A percentile compares a stretch with the other conserved stretches of the same genome.
These are phyloP conservation scores for Sepiola atlantica DNA, from an alignment of 2,888 invertebrate species.

Conservation along the genomic window DNA sequence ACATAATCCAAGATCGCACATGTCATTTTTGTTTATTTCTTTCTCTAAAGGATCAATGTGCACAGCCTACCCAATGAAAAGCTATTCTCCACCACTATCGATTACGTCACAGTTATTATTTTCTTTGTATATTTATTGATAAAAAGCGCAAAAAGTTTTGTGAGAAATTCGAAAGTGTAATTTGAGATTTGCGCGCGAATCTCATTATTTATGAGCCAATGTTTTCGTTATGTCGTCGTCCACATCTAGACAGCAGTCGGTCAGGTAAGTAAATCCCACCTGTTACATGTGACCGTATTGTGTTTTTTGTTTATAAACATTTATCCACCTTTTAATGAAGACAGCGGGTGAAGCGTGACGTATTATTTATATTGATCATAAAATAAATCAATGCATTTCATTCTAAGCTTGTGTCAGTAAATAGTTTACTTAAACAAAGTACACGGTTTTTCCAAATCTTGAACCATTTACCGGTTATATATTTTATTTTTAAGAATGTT, in stretches of 20 bases:
- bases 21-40: too few species aligned
- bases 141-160: background rate
- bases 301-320: background rate
- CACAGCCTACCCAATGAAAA: too few species aligned
- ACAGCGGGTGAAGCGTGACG: background rate
- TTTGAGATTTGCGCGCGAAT: background rate
- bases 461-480: too few species aligned
- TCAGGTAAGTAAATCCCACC: too few species aligned
- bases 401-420: background rate
- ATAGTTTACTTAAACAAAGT: background rate
- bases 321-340: background rate
- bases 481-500: too few species aligned
- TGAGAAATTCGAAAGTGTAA: background rate
- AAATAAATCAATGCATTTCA: background rate
- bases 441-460: too few species aligned
- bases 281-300: background rate
- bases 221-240: too few species aligned
- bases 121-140: background rate
- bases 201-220: too few species aligned
- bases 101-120: background rate
- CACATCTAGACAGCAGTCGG: too few species aligned
- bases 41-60: too few species aligned
- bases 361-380: background rate
- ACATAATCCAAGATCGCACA: too few species aligned
- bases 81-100: too few species aligned